phyloP scores from a whole-genome alignment of 2,888 invertebrate species.

The Drosophila incognita region DNA sequence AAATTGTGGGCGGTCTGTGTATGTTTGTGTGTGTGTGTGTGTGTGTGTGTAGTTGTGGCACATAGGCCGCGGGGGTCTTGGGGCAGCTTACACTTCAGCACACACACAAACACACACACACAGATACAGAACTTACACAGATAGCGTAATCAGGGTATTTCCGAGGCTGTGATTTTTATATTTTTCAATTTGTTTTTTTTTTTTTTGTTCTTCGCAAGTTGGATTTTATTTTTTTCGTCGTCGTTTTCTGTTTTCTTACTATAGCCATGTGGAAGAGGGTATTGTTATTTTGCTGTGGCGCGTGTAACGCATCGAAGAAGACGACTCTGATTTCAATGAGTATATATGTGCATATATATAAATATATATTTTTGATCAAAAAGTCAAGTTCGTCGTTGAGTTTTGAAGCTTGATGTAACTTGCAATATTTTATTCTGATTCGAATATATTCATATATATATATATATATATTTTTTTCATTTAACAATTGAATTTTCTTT shows the following conservation, averaged over 20 bases:
- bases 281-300: not conserved
- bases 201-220: conserved; percentile 36
- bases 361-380: no score
- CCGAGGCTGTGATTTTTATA: conserved; percentile 82
- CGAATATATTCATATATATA: no score
- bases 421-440: no score
- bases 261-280: not conserved
- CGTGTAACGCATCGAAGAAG: not conserved
- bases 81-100: conserved; percentile 54
- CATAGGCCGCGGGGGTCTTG: not conserved
- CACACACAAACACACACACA: conserved; percentile 29
- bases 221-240: conserved; percentile 11
- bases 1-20: conserved; percentile 33
- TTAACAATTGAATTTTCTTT: no score
- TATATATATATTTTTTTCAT: not conserved
- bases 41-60: conserved; percentile 26
- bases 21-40: conserved; percentile 1
- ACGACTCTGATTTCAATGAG: not conserved
- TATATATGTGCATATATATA: not conserved
- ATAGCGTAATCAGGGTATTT: conserved; percentile 83
- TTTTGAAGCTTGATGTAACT: no score
- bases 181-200: conserved; percentile 74
- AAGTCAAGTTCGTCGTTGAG: no score
- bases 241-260: conserved; percentile 11
- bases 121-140: conserved; percentile 57